Evolutionary conservation across 23 tunicate genomes (phyloP), one percentile per base, ranked within the genome.

Genomic region (Ascidia mentula): DNA sequence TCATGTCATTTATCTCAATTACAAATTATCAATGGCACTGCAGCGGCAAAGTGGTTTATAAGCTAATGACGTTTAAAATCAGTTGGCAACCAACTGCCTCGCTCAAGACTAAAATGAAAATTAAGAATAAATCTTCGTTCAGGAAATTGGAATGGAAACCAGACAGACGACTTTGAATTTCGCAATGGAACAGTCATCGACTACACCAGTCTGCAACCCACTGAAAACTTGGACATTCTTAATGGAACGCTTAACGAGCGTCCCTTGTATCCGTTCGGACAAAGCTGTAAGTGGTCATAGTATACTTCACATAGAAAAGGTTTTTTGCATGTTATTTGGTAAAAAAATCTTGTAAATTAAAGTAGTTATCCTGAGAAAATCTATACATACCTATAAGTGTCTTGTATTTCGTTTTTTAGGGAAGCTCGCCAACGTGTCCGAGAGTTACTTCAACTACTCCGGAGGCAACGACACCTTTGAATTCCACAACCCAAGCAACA

Each of bases 131-230:
- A 20, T 6, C 13, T 6, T 53, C 13, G 7, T 9, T 26, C 8
- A 83, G 87, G 87, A 18, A 40, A 69, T 33, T 86, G 90, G 90
- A 86, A 40, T 31, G 90, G 90, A 3, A 31, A 35, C 36, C 36
- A 46, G 60, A 53, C 69, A 36, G 89, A 91, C 59, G 97, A 91
- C 59, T 91, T 91, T 78, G 80, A 80, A 61, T 60, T 85, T 7
- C 74, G 97, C 6, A 86, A 91, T 39, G 97, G 90, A 77, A 80
- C 90, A 1, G 60, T 40, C 28, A 69, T 91, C 32, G 71, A 81
- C 37, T 81, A 74, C 40, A 69, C 53, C 17, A 46, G 69, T 31
- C 80, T 85, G 6, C 69, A 40, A 46, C 85, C 89, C 20, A 77
- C 80, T 35, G 80, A 72, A 37, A 59, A 79, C 39, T 46, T 73